Percentiles rank a stretch among this genome's conserved stretches.
Conservation (phyloP, 2,113 vertebrate species). For the Mormyrus iriodes region DNA sequence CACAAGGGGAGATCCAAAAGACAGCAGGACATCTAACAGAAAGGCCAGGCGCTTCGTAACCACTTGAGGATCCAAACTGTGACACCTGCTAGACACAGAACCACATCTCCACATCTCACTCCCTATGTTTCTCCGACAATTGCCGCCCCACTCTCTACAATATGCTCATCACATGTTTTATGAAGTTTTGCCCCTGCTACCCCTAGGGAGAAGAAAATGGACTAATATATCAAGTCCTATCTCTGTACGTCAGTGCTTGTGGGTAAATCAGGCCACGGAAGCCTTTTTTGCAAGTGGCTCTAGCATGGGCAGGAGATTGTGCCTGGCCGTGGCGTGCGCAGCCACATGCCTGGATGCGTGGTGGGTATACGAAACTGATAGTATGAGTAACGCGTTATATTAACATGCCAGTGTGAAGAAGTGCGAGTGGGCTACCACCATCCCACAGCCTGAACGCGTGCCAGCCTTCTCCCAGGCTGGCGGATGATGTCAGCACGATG, state of each 20-base stretch:
- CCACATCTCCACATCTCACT: background rate
- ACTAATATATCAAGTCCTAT: background rate
- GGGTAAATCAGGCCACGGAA: background rate
- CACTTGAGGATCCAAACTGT: background rate
- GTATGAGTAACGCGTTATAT: constrained; percentile 11
- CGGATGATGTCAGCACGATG: background rate
- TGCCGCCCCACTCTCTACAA: background rate
- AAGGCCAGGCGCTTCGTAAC: background rate
- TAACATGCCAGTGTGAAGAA: background rate
- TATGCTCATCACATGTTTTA: background rate
- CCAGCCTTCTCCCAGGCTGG: background rate
- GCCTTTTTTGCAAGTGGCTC: background rate
- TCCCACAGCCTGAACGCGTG: background rate
- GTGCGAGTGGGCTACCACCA: constrained; percentile 1
- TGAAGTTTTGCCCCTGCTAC: background rate
- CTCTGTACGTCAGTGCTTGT: background rate
- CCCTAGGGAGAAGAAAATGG: background rate
- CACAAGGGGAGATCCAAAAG: background rate
- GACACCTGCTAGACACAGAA: background rate
- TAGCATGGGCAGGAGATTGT: background rate
- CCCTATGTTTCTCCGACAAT: background rate
- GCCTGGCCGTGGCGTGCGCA: background rate
- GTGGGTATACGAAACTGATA: background rate
- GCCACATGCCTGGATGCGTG: background rate
- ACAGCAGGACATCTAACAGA: background rate